Evolutionary conservation across 2,888 invertebrate genomes (phyloP).

Genomic region (Eristalinus sepulchralis): DNA sequence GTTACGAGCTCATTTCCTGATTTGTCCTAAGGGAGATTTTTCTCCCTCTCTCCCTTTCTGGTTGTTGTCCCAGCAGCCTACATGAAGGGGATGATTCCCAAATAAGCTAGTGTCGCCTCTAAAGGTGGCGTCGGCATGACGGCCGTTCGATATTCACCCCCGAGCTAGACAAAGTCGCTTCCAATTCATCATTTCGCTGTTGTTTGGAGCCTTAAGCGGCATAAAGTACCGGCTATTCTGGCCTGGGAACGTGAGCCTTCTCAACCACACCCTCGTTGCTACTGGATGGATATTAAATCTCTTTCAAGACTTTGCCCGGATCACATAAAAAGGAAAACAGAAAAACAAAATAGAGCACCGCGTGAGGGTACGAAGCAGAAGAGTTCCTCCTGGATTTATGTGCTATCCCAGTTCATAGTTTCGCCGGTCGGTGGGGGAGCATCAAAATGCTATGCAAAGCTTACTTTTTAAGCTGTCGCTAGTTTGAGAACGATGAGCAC

Average conservation of each 20-base stretch:
- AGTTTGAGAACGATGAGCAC: not conserved
- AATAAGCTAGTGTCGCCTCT: conserved; percentile 16
- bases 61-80: not conserved
- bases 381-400: not conserved
- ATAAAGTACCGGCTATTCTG: conserved; percentile 10
- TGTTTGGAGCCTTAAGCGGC: conserved; percentile 2
- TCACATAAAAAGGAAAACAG: conserved; percentile 4
- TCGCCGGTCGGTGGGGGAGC: not conserved
- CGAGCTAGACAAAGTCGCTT: conserved; percentile 22
- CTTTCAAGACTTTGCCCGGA: conserved; percentile 31
- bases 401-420: not conserved
- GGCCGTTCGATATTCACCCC: conserved; percentile 22
- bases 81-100: not conserved
- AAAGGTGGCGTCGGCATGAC: not conserved
- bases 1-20: conserved; percentile 32
- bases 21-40: conserved; percentile 8
- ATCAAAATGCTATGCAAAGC: conserved; percentile 1
- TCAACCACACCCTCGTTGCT: conserved; percentile 1
- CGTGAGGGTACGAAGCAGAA: not conserved
- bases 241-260: not conserved
- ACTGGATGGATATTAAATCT: conserved; percentile 41
- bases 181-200: conserved; percentile 46
- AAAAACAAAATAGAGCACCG: not conserved
- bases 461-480: not conserved
- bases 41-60: not conserved